Percentiles rank a stretch among this genome's conserved stretches.
Conservation (phyloP, 64 coral and sea anemone species). For the Platygyra sinensis region DNA sequence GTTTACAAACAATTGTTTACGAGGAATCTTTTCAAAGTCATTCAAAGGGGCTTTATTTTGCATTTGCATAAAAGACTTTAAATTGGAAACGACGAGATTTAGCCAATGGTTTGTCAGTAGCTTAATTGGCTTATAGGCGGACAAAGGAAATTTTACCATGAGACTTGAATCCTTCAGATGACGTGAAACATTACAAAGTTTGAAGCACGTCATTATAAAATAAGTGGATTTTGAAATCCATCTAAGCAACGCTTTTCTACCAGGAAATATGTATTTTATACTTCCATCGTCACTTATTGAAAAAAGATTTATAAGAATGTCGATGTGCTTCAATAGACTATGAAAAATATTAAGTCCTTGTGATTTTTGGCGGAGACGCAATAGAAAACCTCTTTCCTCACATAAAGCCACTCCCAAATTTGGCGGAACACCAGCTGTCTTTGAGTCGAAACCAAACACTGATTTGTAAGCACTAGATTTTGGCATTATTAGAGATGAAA, state of each 20-base stretch:
- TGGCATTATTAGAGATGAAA: background rate
- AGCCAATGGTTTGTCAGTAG: background rate
- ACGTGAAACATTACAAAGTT: background rate
- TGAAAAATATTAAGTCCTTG: background rate
- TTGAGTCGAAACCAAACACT: background rate
- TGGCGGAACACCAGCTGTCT: background rate
- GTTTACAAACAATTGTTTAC: too few species aligned
- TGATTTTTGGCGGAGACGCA: slow-evolving; percentile 22
- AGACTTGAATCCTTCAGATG: background rate
- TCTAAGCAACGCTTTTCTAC: background rate
- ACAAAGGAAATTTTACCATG: background rate
- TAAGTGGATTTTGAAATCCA: background rate
- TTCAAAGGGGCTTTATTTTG: too few species aligned
- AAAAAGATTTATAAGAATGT: background rate
- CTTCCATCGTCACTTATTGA: background rate
- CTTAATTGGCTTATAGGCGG: slow-evolving; percentile 15
- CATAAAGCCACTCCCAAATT: background rate
- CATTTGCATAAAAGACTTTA: too few species aligned
- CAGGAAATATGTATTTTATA: background rate
- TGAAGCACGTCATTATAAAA: background rate
- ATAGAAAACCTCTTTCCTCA: background rate
- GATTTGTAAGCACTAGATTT: background rate
- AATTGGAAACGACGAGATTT: too few species aligned
- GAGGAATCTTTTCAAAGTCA: too few species aligned
- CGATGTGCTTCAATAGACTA: background rate